Percentiles rank a stretch among this genome's conserved stretches.
Conservation (phyloP, 2,113 vertebrate species). For the Amphiprion ocellaris region DNA sequence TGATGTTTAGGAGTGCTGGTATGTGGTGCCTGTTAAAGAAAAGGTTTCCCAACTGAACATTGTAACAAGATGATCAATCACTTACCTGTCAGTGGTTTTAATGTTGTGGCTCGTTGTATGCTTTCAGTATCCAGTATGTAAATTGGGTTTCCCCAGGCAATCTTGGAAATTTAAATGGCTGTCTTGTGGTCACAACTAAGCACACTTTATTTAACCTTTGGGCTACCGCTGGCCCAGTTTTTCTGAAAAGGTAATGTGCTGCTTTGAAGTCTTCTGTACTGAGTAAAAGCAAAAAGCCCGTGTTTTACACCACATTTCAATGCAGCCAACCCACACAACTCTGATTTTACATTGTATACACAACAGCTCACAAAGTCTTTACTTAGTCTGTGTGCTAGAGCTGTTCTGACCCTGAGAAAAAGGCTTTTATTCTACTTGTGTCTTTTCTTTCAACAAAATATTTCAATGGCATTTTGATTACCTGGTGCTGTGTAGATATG, state of each 20-base stretch:
- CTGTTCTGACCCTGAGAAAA: conserved; percentile 30
- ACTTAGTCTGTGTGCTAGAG: conserved; percentile 6
- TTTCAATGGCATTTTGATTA: conserved; percentile 60
- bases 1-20: too few species aligned
- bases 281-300: not conserved
- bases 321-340: not conserved
- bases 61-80: too few species aligned
- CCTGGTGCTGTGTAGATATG: conserved; percentile 28
- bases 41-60: too few species aligned
- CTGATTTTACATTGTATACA: conserved; percentile 15
- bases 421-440: conserved; percentile 27
- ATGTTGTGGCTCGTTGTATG: too few species aligned
- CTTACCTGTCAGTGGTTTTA: too few species aligned
- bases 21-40: too few species aligned
- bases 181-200: conserved; percentile 22
- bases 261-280: conserved; percentile 40
- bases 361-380: not conserved
- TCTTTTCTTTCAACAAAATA: conserved; percentile 35
- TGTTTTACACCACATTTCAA: conserved; percentile 5
- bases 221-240: conserved; percentile 43
- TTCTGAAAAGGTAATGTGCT: conserved; percentile 48
- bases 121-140: too few species aligned
- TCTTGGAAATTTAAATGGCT: conserved; percentile 24
- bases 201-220: conserved; percentile 51
- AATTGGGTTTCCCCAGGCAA: not conserved